Conservation (phyloP, 1,140 invertebrate species). For the Zaprionus vittiger region DNA sequence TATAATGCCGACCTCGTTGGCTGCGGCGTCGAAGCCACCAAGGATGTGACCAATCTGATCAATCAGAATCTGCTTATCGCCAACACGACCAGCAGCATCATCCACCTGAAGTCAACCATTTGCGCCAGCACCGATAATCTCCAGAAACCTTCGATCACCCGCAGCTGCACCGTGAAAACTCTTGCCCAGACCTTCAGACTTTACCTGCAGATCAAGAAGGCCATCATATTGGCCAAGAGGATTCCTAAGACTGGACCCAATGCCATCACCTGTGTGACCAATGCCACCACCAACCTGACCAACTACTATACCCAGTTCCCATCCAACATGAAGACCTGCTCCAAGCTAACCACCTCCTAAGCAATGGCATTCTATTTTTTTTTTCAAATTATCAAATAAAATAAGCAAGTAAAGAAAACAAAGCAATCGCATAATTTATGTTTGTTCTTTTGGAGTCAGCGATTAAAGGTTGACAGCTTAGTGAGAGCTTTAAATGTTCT, state of each 20-base stretch:
- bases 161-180: slow-evolving; percentile 42
- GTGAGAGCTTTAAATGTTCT: background rate
- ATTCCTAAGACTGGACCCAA: slow-evolving; percentile 58
- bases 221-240: slow-evolving; percentile 45
- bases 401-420: background rate
- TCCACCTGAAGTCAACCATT: slow-evolving; percentile 44
- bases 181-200: slow-evolving; percentile 28
- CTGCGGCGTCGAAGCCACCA: slow-evolving; percentile 52
- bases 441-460: background rate
- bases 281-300: slow-evolving; percentile 40
- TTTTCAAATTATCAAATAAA: slow-evolving; percentile 12
- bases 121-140: slow-evolving; percentile 36
- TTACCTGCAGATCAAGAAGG: slow-evolving; percentile 34
- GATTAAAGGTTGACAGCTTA: background rate
- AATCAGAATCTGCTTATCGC: slow-evolving; percentile 58
- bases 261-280: slow-evolving; percentile 49
- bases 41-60: slow-evolving; percentile 64
- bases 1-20: slow-evolving; percentile 37
- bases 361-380: background rate
- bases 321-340: slow-evolving; percentile 53
- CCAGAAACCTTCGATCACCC: slow-evolving; percentile 9
- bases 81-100: slow-evolving; percentile 38
- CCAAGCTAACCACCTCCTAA: slow-evolving; percentile 57
- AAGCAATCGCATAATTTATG: background rate
- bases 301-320: slow-evolving; percentile 66